Evolutionary conservation across 2,113 vertebrate genomes (phyloP).

Genomic region (Uria aalge): DNA sequence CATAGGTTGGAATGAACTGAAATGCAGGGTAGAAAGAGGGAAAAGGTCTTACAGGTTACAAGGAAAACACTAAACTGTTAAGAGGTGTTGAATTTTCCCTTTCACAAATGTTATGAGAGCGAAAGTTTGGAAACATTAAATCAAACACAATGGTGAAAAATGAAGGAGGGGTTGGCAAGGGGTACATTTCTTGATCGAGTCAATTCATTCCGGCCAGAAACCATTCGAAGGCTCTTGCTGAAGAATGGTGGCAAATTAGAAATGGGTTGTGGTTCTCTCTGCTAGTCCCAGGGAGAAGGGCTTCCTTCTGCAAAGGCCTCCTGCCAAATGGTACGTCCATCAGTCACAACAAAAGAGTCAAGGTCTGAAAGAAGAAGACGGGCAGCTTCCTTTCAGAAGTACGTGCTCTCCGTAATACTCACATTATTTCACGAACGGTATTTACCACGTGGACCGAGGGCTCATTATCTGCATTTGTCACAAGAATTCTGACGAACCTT

Average conservation of each 20-base stretch:
- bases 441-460: neutral
- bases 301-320: neutral
- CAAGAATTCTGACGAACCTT: neutral
- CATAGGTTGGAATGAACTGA: neutral
- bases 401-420: neutral
- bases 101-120: neutral
- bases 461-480: neutral
- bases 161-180: neutral
- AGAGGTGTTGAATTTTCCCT: neutral
- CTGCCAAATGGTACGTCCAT: neutral
- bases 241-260: neutral
- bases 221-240: neutral
- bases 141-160: neutral
- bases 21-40: neutral
- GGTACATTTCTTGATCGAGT: neutral
- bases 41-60: neutral
- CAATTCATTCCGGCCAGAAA: neutral
- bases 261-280: neutral
- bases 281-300: neutral
- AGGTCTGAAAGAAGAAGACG: neutral
- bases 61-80: neutral
- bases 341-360: neutral
- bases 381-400: neutral
- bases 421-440: neutral
- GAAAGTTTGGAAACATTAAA: neutral